Evolutionary conservation across 2,888 invertebrate genomes (phyloP), one percentile per base, ranked within the genome.

Genomic region (Baronia brevicornis): DNA sequence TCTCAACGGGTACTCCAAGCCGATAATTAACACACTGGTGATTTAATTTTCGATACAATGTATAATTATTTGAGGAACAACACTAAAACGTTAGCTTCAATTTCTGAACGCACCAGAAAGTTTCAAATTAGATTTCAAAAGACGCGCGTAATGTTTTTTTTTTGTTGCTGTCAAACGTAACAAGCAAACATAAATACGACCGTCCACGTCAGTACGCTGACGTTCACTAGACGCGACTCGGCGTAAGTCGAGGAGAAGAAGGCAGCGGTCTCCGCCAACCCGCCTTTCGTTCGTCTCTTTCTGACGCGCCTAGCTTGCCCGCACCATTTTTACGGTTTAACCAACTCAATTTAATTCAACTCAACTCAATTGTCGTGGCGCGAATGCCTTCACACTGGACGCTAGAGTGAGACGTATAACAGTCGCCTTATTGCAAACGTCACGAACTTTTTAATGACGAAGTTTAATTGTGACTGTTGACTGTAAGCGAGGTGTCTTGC

Each of bases 341-440:
- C 80, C 80, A 68, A 80, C 80, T 82, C 82, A 80, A 84, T 80
- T 79, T 78, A 82, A 84, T 82, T 82, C 80, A 82, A 84, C 79
- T 80, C 80, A 82, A 82, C 82, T 82, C 80, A 80, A 82, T 82
- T 80, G 79, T 82, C 82, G 78, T 79, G 62, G 72, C 75, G 72
- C 75, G 66, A 82, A 73, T 72, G 75, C 80, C 82, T 82, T 80
- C 63, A 61, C 54, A 69, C 70, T 70, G 80, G 80, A 77, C 80
- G 80, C 70, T 77, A 80, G 80, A 84, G 80, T 64, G 78, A 74
- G 82, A 82, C 66, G 55, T 67, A 75, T 67, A 71, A 69, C 63
- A 59, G 54, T 69, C 49, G 59, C 55, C 55, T 62, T 53, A 64
- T 64, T 61, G 66, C 63, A 69, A 51, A 47, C 41, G 33, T 37